Evolutionary conservation across 37 sponge, comb jelly and placozoan species (phyloP), one percentile per base, ranked within the genome.

Genomic region (Trichoplax adhaerens): DNA sequence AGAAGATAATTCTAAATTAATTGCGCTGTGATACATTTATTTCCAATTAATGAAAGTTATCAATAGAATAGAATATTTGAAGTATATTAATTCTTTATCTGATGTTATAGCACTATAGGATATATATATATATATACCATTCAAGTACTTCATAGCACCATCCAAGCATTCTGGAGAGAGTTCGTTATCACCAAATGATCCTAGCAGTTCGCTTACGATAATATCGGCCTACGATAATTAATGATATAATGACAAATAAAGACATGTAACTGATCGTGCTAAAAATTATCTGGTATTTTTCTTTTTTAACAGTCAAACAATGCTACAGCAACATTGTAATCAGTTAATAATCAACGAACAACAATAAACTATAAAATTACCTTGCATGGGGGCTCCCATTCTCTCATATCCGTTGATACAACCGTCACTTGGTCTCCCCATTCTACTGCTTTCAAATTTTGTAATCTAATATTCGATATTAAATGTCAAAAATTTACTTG

Each of bases 161-260:
- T 98, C 99, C 63, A 98, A 86, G 79, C 99, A 98, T 57, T 98
- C 99, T 8, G 99, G 99, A 53, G 99, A 98, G 7, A 98, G 81
- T 73, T 98, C 99, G 69, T 98, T 98, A 82, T 98, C 99, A 57
- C 99, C 83, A 83, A 98, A 98, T 47, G 99, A 98, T 46, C 99
- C 99, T 58, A 98, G 79, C 48, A 98, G 82, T 69, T 98, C 99
- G 79, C 99, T 98, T 8, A 98, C 93, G 4, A 98, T 59, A 63
- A 98, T 92, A 63, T 94, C 91, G 48, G 97, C 87, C 82, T 85
- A 49, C 29, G 29, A 29, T 29, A 29, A 29, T 29, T 29, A 29
- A 29, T 29, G 29, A 29, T 29, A 29, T 29, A 29, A 29, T 29
- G 29, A 29, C 29, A 29, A 29, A 29, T 29, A 29, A 29, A 29